phyloP scores from a whole-genome alignment of 2,113 vertebrate genomes.

The Chaenocephalus aceratus region DNA sequence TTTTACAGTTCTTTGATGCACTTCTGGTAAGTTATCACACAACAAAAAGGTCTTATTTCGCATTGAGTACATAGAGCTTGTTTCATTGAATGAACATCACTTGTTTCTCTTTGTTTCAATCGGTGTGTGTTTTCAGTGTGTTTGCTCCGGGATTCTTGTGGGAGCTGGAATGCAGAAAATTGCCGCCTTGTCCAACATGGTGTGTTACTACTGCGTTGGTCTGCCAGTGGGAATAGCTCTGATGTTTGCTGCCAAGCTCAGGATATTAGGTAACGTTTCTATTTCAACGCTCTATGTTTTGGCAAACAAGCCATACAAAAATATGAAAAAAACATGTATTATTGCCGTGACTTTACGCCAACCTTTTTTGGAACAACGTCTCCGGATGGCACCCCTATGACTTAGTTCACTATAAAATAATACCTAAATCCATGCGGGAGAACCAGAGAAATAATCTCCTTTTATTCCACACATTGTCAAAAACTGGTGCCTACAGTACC shows the following conservation, averaged over 20 bases:
- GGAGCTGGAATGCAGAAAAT: constrained; percentile 91
- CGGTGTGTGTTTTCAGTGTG: constrained; percentile 76
- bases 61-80: not conserved
- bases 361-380: not conserved
- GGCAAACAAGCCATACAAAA: not conserved
- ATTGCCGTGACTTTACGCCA: too few species aligned
- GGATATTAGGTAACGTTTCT: constrained; percentile 83
- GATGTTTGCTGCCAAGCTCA: constrained; percentile 85
- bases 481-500: not conserved
- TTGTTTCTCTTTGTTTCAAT: constrained; percentile 12
- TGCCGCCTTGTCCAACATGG: constrained; percentile 85
- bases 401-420: not conserved
- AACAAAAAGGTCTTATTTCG: constrained; percentile 8
- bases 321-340: too few species aligned
- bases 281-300: not conserved
- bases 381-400: not conserved
- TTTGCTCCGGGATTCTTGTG: constrained; percentile 86
- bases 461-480: not conserved
- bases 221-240: constrained; percentile 86
- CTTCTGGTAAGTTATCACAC: constrained; percentile 73
- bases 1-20: constrained; percentile 82
- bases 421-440: not conserved
- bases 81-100: not conserved
- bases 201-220: constrained; percentile 85
- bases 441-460: not conserved